Conservation (phyloP, 2,888 invertebrate species). For the Cenopis cana region DNA sequence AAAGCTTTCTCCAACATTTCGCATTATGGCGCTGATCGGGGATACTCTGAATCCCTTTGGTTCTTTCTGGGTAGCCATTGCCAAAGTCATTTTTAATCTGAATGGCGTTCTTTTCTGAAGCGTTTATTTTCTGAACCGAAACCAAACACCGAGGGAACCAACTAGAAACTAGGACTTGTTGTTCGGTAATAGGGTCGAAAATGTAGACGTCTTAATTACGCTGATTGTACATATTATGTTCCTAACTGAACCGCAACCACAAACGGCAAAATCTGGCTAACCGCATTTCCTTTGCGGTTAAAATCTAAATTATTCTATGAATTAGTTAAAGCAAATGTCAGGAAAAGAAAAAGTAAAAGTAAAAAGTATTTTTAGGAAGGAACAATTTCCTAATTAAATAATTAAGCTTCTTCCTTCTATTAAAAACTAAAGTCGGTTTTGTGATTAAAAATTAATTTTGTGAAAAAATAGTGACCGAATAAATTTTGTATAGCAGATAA, state of each 20-base stretch:
- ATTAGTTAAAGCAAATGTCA: conserved; percentile 4
- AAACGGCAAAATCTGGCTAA: conserved; percentile 27
- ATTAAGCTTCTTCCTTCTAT: background rate
- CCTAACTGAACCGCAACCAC: conserved; percentile 15
- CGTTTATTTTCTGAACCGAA: conserved; percentile 9
- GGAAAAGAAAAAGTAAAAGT: too few species aligned
- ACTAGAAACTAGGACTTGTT: background rate
- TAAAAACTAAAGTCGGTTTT: background rate
- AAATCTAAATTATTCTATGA: background rate
- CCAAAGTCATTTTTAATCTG: too few species aligned
- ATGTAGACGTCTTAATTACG: background rate
- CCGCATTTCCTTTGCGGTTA: conserved; percentile 4
- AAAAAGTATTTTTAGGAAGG: too few species aligned
- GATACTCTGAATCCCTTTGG: too few species aligned
- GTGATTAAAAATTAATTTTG: too few species aligned
- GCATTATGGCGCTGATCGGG: too few species aligned
- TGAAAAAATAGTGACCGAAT: too few species aligned
- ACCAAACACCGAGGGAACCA: background rate
- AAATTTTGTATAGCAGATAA: too few species aligned
- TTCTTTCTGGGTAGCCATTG: too few species aligned
- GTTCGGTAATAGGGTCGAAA: background rate
- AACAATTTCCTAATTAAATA: conserved; percentile 2
- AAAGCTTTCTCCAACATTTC: too few species aligned
- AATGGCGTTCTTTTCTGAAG: too few species aligned
- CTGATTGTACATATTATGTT: background rate